These are phyloP conservation scores for Nyleta sp. DNA, from an alignment of 2,888 invertebrate species.

Conservation along the genomic window DNA sequence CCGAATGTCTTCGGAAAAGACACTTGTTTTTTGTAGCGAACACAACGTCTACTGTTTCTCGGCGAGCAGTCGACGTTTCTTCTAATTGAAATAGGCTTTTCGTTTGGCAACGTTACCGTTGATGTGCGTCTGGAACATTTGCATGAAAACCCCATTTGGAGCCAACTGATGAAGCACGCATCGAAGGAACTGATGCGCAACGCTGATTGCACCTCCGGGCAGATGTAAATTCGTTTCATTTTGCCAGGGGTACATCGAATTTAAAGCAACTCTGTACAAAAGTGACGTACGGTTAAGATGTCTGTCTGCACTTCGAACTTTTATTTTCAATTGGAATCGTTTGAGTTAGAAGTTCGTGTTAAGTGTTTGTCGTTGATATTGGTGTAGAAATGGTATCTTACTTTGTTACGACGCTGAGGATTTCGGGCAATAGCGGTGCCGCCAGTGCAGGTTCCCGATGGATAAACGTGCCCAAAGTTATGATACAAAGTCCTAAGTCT, in stretches of 20 bases:
- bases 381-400: constrained; percentile 77
- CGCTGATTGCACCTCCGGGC: constrained; percentile 97
- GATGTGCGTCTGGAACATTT: constrained; percentile 95
- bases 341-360: no score
- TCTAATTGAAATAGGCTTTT: constrained; percentile 17
- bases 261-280: constrained; percentile 87
- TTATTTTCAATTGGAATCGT: no score
- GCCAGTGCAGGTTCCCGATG: constrained; percentile 97
- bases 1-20: no score
- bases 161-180: constrained; percentile 98
- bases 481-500: constrained; percentile 96
- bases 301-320: constrained; percentile 4
- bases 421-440: constrained; percentile 96
- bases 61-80: no score
- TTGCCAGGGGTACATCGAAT: constrained; percentile 94
- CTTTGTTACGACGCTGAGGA: constrained; percentile 95
- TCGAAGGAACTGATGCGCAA: constrained; percentile 98
- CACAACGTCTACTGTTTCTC: no score
- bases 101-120: constrained; percentile 85
- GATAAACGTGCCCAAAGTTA: constrained; percentile 97
- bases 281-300: constrained; percentile 25
- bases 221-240: constrained; percentile 93
- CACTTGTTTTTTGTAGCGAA: no score
- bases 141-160: constrained; percentile 97
- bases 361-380: neutral